phyloP scores from a whole-genome alignment of 2,797 vertebrate genomes.

The Florisuga fusca region DNA sequence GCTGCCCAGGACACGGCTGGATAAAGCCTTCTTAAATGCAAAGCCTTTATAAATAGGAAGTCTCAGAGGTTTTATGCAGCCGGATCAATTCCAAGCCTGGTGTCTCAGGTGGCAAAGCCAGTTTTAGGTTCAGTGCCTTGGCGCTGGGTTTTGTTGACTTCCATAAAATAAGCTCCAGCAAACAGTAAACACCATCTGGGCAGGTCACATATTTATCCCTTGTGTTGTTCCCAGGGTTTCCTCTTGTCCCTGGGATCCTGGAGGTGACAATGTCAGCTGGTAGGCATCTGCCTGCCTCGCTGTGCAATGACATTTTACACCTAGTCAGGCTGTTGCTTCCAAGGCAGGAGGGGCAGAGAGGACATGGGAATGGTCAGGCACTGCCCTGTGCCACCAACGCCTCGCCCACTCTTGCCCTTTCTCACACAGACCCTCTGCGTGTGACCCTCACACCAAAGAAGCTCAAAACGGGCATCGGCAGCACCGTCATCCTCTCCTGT shows the following conservation, averaged over 20 bases:
- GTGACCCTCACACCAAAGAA: conserved; percentile 98
- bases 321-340: rapidly evolving
- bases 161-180: background rate
- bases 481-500: conserved; percentile 96
- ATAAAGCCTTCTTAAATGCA: rapidly evolving
- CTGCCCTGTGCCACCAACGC: background rate
- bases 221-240: background rate
- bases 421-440: conserved; percentile 88
- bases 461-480: conserved; percentile 97
- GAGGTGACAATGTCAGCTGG: background rate
- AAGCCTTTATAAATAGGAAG: background rate
- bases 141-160: background rate
- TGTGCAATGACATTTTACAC: conserved; percentile 80
- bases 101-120: background rate
- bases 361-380: rapidly evolving
- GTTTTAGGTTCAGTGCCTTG: background rate
- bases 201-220: background rate
- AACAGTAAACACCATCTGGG: conserved; percentile 27
- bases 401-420: background rate
- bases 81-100: background rate
- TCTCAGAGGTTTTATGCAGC: background rate
- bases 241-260: background rate
- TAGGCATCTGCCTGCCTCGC: conserved; percentile 74
- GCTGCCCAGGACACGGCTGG: background rate
- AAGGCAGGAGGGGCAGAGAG: background rate